Percentiles rank a stretch among this genome's conserved stretches.
These are phyloP conservation scores for Pan troglodytes DNA, from an alignment of 2,113 vertebrate species.

Conservation along the genomic window NHGRI_mPanTro3-v2.1_pri NC_072408.2:83912001-83912500, in stretches of 20 bases:
- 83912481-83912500: too few relatives aligned
- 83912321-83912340: slow-evolving; percentile 20
- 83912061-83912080: background rate
- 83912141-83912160: background rate
- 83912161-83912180: background rate
- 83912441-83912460: too few relatives aligned
- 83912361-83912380: background rate
- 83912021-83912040: background rate
- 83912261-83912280: background rate
- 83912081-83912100: background rate
- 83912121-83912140: background rate
- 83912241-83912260: background rate
- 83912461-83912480: too few relatives aligned
- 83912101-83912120: background rate
- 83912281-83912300: background rate
- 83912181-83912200: background rate
- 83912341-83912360: background rate
- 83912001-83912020: background rate
- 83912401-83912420: too few relatives aligned
- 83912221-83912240: background rate
- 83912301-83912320: background rate
- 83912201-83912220: background rate
- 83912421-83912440: too few relatives aligned
- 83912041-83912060: background rate
- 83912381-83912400: too few relatives aligned